phyloP scores from a whole-genome alignment of 2,797 vertebrate genomes.

The Megaceryle alcyon region DNA sequence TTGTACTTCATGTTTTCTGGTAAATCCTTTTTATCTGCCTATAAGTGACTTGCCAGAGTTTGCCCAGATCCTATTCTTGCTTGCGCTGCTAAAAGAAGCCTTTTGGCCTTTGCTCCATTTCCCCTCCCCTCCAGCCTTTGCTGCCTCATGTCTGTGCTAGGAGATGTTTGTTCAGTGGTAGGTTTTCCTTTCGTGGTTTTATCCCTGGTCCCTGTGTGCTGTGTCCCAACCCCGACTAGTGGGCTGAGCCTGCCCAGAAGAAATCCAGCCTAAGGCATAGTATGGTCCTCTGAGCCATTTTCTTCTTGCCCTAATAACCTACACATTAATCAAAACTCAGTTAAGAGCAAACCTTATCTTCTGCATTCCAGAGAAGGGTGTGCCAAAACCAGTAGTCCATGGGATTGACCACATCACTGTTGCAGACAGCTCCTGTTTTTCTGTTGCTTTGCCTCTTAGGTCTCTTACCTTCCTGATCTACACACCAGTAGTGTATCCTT shows the following conservation, averaged over 20 bases:
- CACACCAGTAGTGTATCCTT: neutral
- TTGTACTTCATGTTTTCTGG: neutral
- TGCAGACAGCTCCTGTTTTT: neutral
- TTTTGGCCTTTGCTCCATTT: neutral
- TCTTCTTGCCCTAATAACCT: neutral
- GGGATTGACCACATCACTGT: neutral
- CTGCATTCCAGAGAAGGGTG: neutral
- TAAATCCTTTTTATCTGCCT: neutral
- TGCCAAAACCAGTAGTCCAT: neutral
- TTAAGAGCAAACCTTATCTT: neutral
- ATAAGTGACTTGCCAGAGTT: neutral
- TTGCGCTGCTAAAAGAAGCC: neutral
- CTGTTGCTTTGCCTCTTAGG: neutral
- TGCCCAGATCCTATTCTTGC: neutral
- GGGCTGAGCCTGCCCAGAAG: neutral
- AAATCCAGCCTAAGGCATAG: neutral
- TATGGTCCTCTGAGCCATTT: neutral
- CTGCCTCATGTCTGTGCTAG: neutral
- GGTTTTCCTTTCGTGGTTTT: neutral
- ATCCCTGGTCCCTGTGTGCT: neutral
- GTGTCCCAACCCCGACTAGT: neutral
- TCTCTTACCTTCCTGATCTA: neutral
- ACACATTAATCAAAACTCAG: neutral
- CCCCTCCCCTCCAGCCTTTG: neutral
- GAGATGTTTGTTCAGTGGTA: neutral